Conservation (phyloP, 2,888 invertebrate species). For the Ptychoptera contaminata region DNA sequence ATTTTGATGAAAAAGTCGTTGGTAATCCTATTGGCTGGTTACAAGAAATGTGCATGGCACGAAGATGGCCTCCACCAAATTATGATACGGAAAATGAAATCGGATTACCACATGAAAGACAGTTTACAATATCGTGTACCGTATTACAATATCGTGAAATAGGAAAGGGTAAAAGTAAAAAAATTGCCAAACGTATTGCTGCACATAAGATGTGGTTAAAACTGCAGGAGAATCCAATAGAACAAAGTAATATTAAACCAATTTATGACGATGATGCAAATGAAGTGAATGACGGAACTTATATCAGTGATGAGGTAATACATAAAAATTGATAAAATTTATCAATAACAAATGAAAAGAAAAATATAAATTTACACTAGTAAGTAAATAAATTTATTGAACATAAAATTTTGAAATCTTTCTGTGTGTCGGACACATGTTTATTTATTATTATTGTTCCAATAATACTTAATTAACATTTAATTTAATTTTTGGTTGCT, state of each 20-base stretch:
- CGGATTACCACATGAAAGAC: constrained; percentile 81
- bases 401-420: too few species aligned
- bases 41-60: constrained; percentile 90
- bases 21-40: constrained; percentile 93
- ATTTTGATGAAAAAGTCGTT: constrained; percentile 63
- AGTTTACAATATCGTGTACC: constrained; percentile 84
- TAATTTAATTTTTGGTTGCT: too few species aligned
- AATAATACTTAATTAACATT: too few species aligned
- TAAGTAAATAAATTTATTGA: too few species aligned
- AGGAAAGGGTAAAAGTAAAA: constrained; percentile 88
- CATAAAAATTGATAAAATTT: too few species aligned
- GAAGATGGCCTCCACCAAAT: constrained; percentile 86
- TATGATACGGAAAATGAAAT: constrained; percentile 59
- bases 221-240: constrained; percentile 61
- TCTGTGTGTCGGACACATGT: too few species aligned
- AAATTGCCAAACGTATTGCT: constrained; percentile 89
- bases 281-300: constrained; percentile 32
- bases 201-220: constrained; percentile 88
- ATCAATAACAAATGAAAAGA: too few species aligned
- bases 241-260: constrained; percentile 39
- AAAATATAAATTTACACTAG: too few species aligned
- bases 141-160: constrained; percentile 72
- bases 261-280: constrained; percentile 54
- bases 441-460: too few species aligned
- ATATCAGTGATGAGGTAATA: too few species aligned